These are phyloP conservation scores for Yponomeuta cagnagella DNA, from an alignment of 2,888 invertebrate genomes.

Conservation along the genomic window DNA sequence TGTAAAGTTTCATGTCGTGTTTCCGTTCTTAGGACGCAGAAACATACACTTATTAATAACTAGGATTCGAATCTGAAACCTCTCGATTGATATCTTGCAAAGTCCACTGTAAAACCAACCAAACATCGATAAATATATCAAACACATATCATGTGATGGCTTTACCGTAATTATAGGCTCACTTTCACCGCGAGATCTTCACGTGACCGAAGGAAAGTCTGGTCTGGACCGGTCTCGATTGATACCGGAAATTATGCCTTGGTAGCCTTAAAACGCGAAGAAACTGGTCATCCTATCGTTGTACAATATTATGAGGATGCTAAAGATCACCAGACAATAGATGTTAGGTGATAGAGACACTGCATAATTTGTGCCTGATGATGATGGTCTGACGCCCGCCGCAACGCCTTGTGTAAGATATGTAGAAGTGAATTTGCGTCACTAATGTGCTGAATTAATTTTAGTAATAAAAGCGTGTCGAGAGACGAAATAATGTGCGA, in stretches of 20 bases:
- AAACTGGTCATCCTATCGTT: neutral
- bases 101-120: no score
- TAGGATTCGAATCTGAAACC: no score
- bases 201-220: constrained; percentile 9
- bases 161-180: constrained; percentile 5
- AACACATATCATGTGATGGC: neutral
- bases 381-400: neutral
- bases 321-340: neutral
- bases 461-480: neutral
- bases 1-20: no score
- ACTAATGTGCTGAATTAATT: neutral
- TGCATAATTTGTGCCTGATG: neutral
- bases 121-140: neutral
- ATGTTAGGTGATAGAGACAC: neutral
- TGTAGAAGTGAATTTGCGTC: neutral
- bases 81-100: no score
- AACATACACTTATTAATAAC: no score
- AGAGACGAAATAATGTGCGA: neutral
- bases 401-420: neutral
- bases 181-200: constrained; percentile 12
- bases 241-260: constrained; percentile 9
- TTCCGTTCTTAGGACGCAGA: no score
- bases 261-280: neutral
- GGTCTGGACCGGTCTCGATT: constrained; percentile 6
- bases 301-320: neutral